A percentile compares a stretch with the other conserved stretches of the same genome.
Evolutionary conservation across 37 sponge, comb jelly and placozoan genomes (phyloP).

Genomic region (Tethya wilhelma): DNA sequence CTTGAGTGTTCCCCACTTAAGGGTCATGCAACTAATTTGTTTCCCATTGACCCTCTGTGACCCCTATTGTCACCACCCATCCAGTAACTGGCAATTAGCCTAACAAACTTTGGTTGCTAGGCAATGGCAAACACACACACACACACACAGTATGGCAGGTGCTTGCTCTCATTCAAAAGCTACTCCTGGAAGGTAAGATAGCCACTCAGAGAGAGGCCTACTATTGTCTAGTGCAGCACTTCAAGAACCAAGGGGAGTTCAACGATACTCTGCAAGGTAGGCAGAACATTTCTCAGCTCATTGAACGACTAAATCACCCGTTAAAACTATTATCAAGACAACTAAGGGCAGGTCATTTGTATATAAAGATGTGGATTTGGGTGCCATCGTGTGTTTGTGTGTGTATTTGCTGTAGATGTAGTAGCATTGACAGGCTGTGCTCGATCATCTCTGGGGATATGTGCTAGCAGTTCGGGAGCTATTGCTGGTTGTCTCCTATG

Average conservation of each 20-base stretch:
- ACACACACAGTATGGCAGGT: conserved; percentile 82
- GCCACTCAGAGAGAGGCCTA: conserved; percentile 95
- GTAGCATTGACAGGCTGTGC: conserved; percentile 78
- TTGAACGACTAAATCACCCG: neutral
- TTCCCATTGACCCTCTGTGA: neutral
- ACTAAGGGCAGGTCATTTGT: neutral
- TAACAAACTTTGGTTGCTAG: neutral
- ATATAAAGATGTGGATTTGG: no score
- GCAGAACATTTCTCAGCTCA: neutral
- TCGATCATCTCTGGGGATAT: conserved; percentile 77
- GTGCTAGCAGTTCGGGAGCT: conserved; percentile 87
- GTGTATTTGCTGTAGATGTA: conserved; percentile 63
- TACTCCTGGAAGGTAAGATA: conserved; percentile 75
- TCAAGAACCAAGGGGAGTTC: conserved; percentile 89
- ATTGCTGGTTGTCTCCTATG: conserved; percentile 85
- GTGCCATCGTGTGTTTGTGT: neutral
- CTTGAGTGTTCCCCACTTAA: no score
- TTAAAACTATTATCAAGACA: neutral
- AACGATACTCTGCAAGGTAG: conserved; percentile 82
- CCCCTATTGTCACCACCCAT: neutral
- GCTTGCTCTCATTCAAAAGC: conserved; percentile 64
- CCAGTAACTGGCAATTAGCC: neutral
- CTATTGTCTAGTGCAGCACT: conserved; percentile 88
- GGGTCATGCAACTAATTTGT: no score
- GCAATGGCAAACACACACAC: no score